Percentiles rank a stretch among this genome's conserved stretches.
phyloP scores from a whole-genome alignment of 2,797 vertebrate genomes.

The Amazonetta brasiliensis region DNA sequence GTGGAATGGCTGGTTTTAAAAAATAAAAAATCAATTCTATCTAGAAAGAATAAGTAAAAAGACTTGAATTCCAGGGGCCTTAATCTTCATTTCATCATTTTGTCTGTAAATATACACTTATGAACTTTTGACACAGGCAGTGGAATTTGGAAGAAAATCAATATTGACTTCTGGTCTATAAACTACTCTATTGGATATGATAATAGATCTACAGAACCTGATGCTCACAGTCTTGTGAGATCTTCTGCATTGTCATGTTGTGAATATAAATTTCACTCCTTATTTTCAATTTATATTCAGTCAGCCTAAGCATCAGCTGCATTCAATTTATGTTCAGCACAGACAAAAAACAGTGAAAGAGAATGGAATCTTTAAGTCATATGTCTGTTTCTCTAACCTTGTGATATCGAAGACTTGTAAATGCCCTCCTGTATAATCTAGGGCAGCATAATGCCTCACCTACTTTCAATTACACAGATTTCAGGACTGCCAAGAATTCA shows the following conservation, averaged over 20 bases:
- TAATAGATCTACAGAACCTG: neutral
- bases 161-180: neutral
- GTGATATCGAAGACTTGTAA: neutral
- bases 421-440: neutral
- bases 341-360: neutral
- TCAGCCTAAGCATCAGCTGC: neutral
- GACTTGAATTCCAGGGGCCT: neutral
- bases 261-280: neutral
- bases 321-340: neutral
- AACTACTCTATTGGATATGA: neutral
- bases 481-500: neutral
- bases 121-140: neutral
- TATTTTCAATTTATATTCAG: neutral
- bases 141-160: neutral
- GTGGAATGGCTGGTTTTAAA: neutral
- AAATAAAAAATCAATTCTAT: neutral
- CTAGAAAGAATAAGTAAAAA: constrained; percentile 3
- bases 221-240: neutral
- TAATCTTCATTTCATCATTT: neutral
- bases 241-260: neutral
- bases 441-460: neutral
- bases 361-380: neutral
- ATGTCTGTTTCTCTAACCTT: neutral
- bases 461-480: neutral
- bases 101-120: neutral